phyloP scores from a whole-genome alignment of 2,797 vertebrate genomes.

The Alauda arvensis region DNA sequence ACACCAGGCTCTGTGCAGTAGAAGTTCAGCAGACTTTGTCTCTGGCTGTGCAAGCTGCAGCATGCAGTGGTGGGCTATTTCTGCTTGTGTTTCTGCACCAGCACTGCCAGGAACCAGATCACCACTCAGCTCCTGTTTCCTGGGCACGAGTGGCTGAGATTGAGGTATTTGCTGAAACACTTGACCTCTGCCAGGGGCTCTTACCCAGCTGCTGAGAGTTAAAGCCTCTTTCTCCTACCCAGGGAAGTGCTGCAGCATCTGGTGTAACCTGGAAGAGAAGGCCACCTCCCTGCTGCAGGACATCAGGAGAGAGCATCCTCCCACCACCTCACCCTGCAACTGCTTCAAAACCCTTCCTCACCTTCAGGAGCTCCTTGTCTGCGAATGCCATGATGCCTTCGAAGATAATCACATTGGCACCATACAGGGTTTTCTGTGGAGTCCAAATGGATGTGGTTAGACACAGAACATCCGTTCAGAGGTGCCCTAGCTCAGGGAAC shows the following conservation, averaged over 20 bases:
- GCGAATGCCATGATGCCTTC: slow-evolving; percentile 97
- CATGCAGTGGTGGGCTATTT: not conserved
- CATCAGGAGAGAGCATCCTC: not conserved
- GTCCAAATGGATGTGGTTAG: not conserved
- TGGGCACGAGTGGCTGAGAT: not conserved
- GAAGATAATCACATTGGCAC: slow-evolving; percentile 98
- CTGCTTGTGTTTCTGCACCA: not conserved
- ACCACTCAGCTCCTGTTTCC: not conserved
- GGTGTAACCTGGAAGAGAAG: not conserved
- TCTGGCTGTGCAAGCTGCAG: not conserved
- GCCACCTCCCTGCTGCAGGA: not conserved
- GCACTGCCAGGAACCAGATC: not conserved
- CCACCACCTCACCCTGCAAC: not conserved
- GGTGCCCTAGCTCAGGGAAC: rapidly evolving
- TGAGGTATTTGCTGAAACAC: not conserved
- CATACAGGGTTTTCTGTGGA: slow-evolving; percentile 92
- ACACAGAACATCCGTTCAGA: not conserved
- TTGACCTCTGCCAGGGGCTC: not conserved
- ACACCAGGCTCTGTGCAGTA: not conserved
- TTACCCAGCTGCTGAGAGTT: not conserved
- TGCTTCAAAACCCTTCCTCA: slow-evolving; percentile 26
- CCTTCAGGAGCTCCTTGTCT: slow-evolving; percentile 92
- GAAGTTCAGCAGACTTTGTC: not conserved
- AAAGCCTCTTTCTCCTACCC: not conserved
- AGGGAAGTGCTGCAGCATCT: not conserved